Percentiles rank a stretch among this genome's conserved stretches.
phyloP scores from a whole-genome alignment of 2,888 invertebrate species.

The Chrysodeixis includens region DNA sequence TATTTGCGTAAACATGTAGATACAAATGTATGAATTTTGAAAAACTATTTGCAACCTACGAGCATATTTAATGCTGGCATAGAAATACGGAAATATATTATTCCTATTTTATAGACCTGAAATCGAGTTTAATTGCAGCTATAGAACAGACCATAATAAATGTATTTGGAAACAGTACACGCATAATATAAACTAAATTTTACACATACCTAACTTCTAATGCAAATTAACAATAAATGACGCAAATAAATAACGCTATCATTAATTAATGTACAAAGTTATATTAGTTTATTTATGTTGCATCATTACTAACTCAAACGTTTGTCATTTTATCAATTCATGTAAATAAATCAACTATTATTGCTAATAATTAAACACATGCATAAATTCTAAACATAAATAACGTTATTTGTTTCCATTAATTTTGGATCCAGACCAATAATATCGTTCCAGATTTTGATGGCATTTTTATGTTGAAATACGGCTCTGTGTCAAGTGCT shows the following conservation, averaged over 20 bases:
- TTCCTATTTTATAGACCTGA: neutral
- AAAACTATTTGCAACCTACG: too few relatives aligned
- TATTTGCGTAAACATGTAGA: neutral
- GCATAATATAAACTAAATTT: neutral
- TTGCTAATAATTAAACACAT: conserved; percentile 19
- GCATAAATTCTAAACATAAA: conserved; percentile 25
- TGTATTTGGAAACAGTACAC: neutral
- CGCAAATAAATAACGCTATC: neutral
- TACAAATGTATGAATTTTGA: too few relatives aligned
- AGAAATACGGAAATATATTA: neutral
- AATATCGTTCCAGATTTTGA: conserved; percentile 17
- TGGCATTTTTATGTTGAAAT: conserved; percentile 12
- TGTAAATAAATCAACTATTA: neutral
- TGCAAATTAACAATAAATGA: neutral
- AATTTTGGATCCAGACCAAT: conserved; percentile 13
- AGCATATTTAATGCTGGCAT: too few relatives aligned
- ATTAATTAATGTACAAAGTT: neutral
- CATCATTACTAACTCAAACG: conserved; percentile 4
- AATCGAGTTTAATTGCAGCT: neutral
- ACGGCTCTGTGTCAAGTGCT: conserved; percentile 20
- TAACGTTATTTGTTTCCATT: conserved; percentile 19
- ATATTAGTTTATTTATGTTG: neutral
- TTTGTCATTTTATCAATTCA: conserved; percentile 29
- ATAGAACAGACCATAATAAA: too few relatives aligned
- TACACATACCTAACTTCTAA: neutral